Evolutionary conservation across 1,140 invertebrate genomes (phyloP).

Genomic region (Gonioctena quinquepunctata): DNA sequence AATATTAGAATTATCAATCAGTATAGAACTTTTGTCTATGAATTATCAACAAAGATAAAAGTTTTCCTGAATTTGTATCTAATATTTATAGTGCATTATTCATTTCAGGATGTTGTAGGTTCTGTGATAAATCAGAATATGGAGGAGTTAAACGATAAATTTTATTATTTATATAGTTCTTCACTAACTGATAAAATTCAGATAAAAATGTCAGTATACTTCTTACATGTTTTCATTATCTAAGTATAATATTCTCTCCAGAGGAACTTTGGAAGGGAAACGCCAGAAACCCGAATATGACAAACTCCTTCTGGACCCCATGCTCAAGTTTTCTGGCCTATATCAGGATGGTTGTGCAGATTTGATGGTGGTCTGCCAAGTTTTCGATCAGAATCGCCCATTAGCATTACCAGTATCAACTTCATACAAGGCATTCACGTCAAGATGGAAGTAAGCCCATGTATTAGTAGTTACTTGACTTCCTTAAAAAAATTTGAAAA

Average conservation of each 20-base stretch:
- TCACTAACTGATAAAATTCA: conserved; percentile 83
- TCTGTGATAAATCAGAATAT: too few relatives aligned
- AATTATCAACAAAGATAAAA: too few relatives aligned
- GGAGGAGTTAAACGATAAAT: conserved; percentile 65
- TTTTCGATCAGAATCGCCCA: conserved; percentile 81
- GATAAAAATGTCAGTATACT: conserved; percentile 86
- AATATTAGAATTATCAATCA: too few relatives aligned
- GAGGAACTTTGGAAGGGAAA: conserved; percentile 93
- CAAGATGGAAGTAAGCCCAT: conserved; percentile 81
- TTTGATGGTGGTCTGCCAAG: conserved; percentile 84
- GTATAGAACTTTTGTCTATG: too few relatives aligned
- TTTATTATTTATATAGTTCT: conserved; percentile 89
- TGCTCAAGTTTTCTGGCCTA: conserved; percentile 88
- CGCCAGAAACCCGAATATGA: conserved; percentile 84
- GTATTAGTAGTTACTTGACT: too few relatives aligned
- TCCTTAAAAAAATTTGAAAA: too few relatives aligned
- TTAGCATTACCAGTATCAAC: conserved; percentile 88
- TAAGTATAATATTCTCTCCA: conserved; percentile 55
- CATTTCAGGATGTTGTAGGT: too few relatives aligned
- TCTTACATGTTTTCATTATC: too few relatives aligned
- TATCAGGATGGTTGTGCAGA: conserved; percentile 83
- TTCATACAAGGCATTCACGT: conserved; percentile 91
- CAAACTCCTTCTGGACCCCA: conserved; percentile 82
- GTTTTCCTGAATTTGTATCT: too few relatives aligned
- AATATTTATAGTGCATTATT: too few relatives aligned